Evolutionary conservation across 1,140 invertebrate genomes (phyloP).

Genomic region (Panulirus ornatus): DNA sequence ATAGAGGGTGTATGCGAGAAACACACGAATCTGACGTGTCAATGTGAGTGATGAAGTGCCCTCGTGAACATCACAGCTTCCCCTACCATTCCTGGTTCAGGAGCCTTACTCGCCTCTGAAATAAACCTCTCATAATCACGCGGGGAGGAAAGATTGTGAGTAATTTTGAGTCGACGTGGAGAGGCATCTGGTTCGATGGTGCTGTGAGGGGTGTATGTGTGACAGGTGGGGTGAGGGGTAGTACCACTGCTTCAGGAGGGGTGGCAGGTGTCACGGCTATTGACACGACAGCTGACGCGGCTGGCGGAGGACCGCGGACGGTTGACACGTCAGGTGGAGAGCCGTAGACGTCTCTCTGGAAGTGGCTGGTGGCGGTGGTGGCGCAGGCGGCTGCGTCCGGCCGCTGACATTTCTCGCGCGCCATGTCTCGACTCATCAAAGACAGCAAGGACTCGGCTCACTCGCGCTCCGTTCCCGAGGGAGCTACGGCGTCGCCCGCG

Average conservation of each 20-base stretch:
- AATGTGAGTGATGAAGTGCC: too few relatives aligned
- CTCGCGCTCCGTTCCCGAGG: conserved; percentile 50
- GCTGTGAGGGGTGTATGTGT: conserved; percentile 24
- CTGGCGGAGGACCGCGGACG: background rate
- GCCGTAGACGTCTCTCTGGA: background rate
- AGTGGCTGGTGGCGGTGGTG: background rate
- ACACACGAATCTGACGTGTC: too few relatives aligned
- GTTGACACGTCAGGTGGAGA: background rate
- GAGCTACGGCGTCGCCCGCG: conserved; percentile 30
- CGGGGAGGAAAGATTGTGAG: too few relatives aligned
- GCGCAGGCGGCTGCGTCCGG: conserved; percentile 26
- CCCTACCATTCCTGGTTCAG: too few relatives aligned
- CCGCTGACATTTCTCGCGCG: background rate
- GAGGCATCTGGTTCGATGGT: background rate
- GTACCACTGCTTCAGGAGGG: too few relatives aligned
- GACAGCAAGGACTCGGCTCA: conserved; percentile 45
- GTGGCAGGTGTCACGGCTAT: conserved; percentile 13
- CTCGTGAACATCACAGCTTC: too few relatives aligned
- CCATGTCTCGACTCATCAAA: conserved; percentile 51
- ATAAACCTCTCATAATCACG: too few relatives aligned
- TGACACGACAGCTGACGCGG: conserved; percentile 12
- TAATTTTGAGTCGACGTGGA: too few relatives aligned
- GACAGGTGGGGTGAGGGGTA: background rate
- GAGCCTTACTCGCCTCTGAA: too few relatives aligned
- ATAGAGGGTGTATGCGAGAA: too few relatives aligned